Evolutionary conservation across 2,113 vertebrate genomes (phyloP).

Genomic region (Albula glossodonta): DNA sequence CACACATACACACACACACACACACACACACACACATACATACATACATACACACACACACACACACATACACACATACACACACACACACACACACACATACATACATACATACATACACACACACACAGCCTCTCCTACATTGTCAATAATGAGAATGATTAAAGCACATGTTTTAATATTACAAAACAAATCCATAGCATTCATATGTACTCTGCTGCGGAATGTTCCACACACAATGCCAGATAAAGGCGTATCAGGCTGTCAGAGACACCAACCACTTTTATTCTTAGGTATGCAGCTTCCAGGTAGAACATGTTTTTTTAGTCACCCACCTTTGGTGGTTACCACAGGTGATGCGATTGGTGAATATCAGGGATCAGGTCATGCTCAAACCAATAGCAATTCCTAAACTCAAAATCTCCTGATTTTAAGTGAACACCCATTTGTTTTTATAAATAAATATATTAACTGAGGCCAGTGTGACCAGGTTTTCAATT

Average conservation of each 20-base stretch:
- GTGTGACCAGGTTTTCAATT: background rate
- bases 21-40: too few relatives aligned
- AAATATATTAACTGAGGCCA: background rate
- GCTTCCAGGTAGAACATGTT: conserved; percentile 18
- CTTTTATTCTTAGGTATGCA: conserved; percentile 8
- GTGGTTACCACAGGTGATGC: conserved; percentile 7
- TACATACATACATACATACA: background rate
- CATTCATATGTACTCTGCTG: background rate
- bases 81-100: too few relatives aligned
- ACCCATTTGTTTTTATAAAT: background rate
- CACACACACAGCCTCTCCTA: background rate
- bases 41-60: too few relatives aligned
- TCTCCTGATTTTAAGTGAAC: conserved; percentile 23
- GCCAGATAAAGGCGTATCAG: conserved; percentile 13
- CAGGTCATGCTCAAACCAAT: conserved; percentile 27
- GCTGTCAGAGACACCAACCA: background rate
- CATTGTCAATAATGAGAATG: background rate
- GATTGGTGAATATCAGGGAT: conserved; percentile 29
- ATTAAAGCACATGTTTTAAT: background rate
- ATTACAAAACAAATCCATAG: background rate
- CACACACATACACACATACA: too few relatives aligned
- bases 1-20: too few relatives aligned
- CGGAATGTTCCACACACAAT: background rate
- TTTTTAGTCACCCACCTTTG: background rate
- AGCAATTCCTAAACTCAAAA: background rate